phyloP scores from a whole-genome alignment of 2,113 vertebrate genomes.

The Scytalopus superciliaris region DNA sequence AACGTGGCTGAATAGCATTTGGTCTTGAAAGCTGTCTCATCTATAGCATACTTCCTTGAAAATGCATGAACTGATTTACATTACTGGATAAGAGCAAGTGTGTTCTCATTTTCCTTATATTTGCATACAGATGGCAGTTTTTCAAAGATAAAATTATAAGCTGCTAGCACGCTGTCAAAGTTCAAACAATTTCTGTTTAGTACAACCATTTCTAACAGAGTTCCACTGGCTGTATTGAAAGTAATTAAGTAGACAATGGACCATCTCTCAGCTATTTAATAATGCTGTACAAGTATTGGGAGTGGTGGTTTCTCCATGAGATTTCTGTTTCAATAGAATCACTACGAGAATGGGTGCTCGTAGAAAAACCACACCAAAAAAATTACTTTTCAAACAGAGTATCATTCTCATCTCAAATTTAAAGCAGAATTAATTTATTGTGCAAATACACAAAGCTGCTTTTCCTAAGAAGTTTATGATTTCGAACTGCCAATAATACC shows the following conservation, averaged over 20 bases:
- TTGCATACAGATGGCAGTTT: not conserved
- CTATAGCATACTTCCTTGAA: not conserved
- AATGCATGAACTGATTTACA: not conserved
- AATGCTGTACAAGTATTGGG: not conserved
- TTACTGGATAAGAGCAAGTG: not conserved
- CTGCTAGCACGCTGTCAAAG: not conserved
- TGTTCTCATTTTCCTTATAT: not conserved
- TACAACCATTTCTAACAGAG: not conserved
- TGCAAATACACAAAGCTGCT: not conserved
- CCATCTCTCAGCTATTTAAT: not conserved
- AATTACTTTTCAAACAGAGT: not conserved
- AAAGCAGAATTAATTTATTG: not conserved
- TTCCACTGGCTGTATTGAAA: not conserved
- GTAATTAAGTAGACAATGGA: not conserved
- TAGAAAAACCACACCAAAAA: not conserved
- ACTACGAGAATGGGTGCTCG: not conserved
- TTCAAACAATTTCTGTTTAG: not conserved
- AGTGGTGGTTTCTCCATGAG: not conserved
- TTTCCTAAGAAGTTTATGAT: not conserved
- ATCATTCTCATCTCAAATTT: not conserved
- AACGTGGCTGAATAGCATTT: not conserved
- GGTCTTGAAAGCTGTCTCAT: not conserved
- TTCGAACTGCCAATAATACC: not conserved
- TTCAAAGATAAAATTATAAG: constrained; percentile 20
- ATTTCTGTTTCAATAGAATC: not conserved